Conservation (phyloP, 2,888 invertebrate genomes). For the Synanthedon myopaeformis region DNA sequence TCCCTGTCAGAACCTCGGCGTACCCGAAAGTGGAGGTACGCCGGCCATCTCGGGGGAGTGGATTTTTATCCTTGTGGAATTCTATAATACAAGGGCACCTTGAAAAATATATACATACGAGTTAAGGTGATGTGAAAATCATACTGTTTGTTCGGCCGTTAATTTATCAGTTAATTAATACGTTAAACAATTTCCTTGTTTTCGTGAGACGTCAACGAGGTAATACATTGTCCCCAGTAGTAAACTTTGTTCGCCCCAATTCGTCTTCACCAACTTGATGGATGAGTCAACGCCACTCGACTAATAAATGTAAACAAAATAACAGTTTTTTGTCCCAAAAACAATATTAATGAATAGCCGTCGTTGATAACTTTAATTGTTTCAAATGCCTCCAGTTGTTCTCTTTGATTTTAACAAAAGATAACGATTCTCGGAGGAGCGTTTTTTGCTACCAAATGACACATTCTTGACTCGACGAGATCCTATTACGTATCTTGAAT, state of each 20-base stretch:
- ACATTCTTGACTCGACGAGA: conserved; percentile 27
- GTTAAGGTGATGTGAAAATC: too few relatives aligned
- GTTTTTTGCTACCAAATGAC: conserved; percentile 30
- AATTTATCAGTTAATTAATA: neutral
- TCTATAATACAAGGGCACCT: too few relatives aligned
- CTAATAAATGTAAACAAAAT: conserved; percentile 69
- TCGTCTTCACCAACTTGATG: conserved; percentile 55
- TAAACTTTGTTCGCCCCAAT: conserved; percentile 33
- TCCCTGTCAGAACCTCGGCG: too few relatives aligned
- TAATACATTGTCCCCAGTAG: conserved; percentile 12
- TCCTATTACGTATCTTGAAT: conserved; percentile 14
- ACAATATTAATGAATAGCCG: conserved; percentile 51
- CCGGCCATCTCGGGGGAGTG: too few relatives aligned
- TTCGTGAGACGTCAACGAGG: neutral
- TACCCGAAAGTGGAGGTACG: too few relatives aligned
- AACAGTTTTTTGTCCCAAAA: conserved; percentile 45
- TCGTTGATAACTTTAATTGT: conserved; percentile 57
- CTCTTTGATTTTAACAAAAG: conserved; percentile 35
- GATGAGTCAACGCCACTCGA: conserved; percentile 54
- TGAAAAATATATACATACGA: too few relatives aligned
- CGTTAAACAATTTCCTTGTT: neutral
- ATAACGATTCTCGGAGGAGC: conserved; percentile 21
- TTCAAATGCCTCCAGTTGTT: conserved; percentile 34
- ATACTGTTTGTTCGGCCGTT: too few relatives aligned
- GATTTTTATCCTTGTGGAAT: too few relatives aligned